phyloP scores from a whole-genome alignment of 2,113 vertebrate genomes.

The Grantiella picta region DNA sequence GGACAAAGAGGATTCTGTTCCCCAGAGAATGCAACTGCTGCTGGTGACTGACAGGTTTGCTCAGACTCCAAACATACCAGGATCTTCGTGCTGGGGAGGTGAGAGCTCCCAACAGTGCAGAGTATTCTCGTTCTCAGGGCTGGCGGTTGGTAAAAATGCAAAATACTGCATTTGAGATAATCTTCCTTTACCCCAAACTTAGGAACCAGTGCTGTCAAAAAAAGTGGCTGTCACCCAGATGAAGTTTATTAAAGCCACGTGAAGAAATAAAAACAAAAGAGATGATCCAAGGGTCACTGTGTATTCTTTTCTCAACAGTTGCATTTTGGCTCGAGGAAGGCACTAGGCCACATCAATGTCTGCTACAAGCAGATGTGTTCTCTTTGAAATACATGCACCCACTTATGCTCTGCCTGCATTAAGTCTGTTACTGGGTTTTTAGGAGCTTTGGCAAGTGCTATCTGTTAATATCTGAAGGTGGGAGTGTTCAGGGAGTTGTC shows the following conservation, averaged over 20 bases:
- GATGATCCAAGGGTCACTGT: neutral
- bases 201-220: neutral
- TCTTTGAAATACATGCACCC: neutral
- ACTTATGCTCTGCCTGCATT: neutral
- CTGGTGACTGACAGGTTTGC: neutral
- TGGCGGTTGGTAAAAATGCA: neutral
- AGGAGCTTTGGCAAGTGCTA: constrained; percentile 36
- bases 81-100: neutral
- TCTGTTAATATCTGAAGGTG: constrained; percentile 57
- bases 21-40: neutral
- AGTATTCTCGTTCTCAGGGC: neutral
- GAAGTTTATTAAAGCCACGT: neutral
- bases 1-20: neutral
- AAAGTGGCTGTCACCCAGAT: neutral
- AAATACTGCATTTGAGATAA: neutral
- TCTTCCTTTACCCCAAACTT: neutral
- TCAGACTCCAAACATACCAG: neutral
- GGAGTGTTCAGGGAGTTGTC: constrained; percentile 54
- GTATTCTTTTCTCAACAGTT: neutral
- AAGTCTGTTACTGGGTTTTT: neutral
- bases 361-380: neutral
- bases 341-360: neutral
- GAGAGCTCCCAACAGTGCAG: neutral
- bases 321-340: neutral
- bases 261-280: neutral